A percentile compares a stretch with the other conserved stretches of the same genome.
These are phyloP conservation scores for Lithophane leautieri DNA, from an alignment of 2,888 invertebrate genomes.

Conservation along the genomic window DNA sequence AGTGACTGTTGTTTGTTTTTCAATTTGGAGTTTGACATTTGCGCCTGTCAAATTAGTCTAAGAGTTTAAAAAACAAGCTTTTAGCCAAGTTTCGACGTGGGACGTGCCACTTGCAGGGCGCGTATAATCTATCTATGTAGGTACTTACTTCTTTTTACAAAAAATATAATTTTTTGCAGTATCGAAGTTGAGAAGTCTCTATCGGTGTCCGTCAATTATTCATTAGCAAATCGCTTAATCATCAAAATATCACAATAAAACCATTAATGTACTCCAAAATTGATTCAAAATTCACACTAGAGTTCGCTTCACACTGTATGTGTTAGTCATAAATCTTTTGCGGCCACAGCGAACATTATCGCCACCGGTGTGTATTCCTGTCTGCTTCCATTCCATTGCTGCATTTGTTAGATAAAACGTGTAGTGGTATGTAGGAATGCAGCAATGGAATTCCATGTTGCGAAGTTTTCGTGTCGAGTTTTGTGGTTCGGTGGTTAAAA, in stretches of 20 bases:
- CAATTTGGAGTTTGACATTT: too few species aligned
- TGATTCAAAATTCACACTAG: slow-evolving; percentile 29
- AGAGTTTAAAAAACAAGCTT: too few species aligned
- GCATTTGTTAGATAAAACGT: slow-evolving; percentile 24
- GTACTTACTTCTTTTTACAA: neutral
- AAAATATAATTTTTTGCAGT: neutral
- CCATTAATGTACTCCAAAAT: slow-evolving; percentile 22
- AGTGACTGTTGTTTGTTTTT: too few species aligned
- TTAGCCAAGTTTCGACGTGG: neutral
- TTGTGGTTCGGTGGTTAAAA: slow-evolving; percentile 20
- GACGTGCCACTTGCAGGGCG: neutral
- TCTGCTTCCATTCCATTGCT: slow-evolving; percentile 26
- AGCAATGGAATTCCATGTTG: neutral
- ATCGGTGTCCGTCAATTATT: neutral
- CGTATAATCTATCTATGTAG: neutral
- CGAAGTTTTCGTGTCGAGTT: neutral
- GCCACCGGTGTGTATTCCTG: slow-evolving; percentile 12
- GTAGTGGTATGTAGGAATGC: neutral
- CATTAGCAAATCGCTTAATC: neutral
- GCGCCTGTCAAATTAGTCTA: too few species aligned
- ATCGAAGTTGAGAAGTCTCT: neutral
- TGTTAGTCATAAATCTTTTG: slow-evolving; percentile 42
- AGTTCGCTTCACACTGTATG: slow-evolving; percentile 11
- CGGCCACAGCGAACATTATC: slow-evolving; percentile 27
- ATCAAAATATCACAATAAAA: neutral